These are phyloP conservation scores for Stichopus horrens DNA, from an alignment of 53 echinoderm and acorn worm genomes.

Conservation along the genomic window DNA sequence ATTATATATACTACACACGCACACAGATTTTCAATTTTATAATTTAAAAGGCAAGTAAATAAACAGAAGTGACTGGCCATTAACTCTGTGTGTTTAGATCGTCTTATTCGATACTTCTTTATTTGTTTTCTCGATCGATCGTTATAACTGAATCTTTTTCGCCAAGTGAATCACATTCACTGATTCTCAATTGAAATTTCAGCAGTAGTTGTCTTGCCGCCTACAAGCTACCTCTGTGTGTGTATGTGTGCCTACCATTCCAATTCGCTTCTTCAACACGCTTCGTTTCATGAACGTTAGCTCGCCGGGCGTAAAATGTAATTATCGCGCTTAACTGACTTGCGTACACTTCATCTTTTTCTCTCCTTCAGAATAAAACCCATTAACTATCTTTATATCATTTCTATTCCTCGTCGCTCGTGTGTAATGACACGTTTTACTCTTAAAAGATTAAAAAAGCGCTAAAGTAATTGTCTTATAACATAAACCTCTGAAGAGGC, in stretches of 20 bases:
- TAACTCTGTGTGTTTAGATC: slow-evolving; percentile 30
- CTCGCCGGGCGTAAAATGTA: slow-evolving; percentile 34
- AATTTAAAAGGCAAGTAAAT: neutral
- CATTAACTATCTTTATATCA: slow-evolving; percentile 31
- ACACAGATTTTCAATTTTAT: neutral
- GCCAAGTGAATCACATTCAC: slow-evolving; percentile 15
- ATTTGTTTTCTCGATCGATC: slow-evolving; percentile 13
- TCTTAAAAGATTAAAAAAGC: slow-evolving; percentile 37
- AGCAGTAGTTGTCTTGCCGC: neutral
- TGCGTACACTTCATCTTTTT: slow-evolving; percentile 33
- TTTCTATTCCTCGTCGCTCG: slow-evolving; percentile 23
- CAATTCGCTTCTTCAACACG: neutral
- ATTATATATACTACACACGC: too few relatives aligned
- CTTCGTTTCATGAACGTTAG: slow-evolving; percentile 16
- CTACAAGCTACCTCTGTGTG: neutral
- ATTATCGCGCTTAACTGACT: slow-evolving; percentile 24
- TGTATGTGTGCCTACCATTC: neutral
- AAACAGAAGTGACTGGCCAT: slow-evolving; percentile 24
- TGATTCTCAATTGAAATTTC: neutral
- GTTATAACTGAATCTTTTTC: slow-evolving; percentile 22
- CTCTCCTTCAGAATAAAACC: slow-evolving; percentile 25
- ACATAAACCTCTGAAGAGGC: slow-evolving; percentile 25
- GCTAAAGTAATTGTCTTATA: slow-evolving; percentile 36
- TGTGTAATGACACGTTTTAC: slow-evolving; percentile 36
- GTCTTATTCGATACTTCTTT: slow-evolving; percentile 19